Base-by-base conservation (phyloP, 2,113 vertebrate species). In the Ammospiza caudacuta region DNA sequence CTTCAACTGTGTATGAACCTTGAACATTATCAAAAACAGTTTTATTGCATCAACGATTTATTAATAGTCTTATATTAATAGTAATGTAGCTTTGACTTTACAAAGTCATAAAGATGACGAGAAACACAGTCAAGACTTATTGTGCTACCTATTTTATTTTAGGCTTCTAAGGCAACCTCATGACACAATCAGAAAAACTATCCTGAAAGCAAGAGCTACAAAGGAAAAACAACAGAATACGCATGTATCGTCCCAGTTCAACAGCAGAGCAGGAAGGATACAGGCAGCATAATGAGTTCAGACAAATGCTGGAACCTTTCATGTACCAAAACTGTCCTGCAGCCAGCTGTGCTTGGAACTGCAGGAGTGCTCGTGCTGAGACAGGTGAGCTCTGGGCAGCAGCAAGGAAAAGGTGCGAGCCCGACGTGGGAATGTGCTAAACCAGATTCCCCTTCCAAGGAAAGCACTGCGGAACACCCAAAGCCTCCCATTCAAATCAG, bases 1-100 rank as follows among this genome's bases (percentile, higher is more conserved):
- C 92, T 97, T 98, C 95, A 98, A 96, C 95, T 97, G 85, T 44
- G 86, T 94, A 92, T 82, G 86, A 97, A 97, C 93, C 92, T 96
- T 94, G 95, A 96, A 96, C 94, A 93, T 75, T 93, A 96, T 95
- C 87, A 96, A 96, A 96, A 96, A 25, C 82, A 92, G 86, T 96
- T 97, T 96, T 96, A 96, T 94, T 95, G 87, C 94, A 96, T 97
- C 94, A 96, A 97, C 37, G 83, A 94, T 95, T 94, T 97, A 97
- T 97, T 97, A 96, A 95, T 96, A 95, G 95, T 92, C 78, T 96
- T 96, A 27, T 92, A 96, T 95, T 94, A 96, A 95, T 93, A 96
- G 90, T 61, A 92, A 92, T 86, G 88, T 79, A 95, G 83, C 79
- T 95, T 92, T 49, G 91, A 93, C 92, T 96, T 97, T 94, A 96